Base-by-base conservation (phyloP, 1,140 invertebrate genomes). In the Cydia splendana region DNA sequence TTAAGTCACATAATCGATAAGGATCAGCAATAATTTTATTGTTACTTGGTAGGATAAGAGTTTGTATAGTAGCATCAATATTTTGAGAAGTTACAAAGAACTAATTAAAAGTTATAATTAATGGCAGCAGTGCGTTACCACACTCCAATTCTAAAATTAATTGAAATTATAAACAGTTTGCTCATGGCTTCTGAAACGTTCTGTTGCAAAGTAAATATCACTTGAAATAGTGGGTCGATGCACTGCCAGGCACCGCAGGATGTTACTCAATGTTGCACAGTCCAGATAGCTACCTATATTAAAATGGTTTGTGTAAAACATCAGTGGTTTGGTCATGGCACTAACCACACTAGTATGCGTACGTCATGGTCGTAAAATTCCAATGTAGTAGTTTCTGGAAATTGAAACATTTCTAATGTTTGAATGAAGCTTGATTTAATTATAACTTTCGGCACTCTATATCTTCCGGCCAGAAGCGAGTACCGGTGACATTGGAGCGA, bases 171-270 rank as follows among this genome's bases (percentile, higher is more conserved):
- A 71, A 71, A 38, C 38, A 71, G 67, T 71, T 42, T n/a, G 67
- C n/a, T 42, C 34, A 71, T 71, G 67, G 67, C 6, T 71, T 71
- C 34, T 71, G 67, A 34, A 71, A 18, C 34, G 12, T 67, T 15
- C 65, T 67, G 65, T 15, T 38, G 28, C 15, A 71, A 71, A 71
- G 15, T 18, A 71, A 53, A 74, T 77, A 78, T 76, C 53, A 77
- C 42, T 76, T 75, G 24, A 71, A 48, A 65, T 81, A 75, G 73
- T 80, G 75, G 76, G 78, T 85, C 79, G 77, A 82, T 81, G 80
- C 71, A 79, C 80, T 84, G 78, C 67, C 62, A 75, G 75, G 69
- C 82, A 79, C 74, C 79, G 75, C 85, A 86, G 83, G 81, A 85
- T 83, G 76, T 86, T 86, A 73, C 80, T 67, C 74, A 86, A 85